Base-by-base conservation (phyloP, 2,113 vertebrate genomes). In the Epinephelus lanceolatus region DNA sequence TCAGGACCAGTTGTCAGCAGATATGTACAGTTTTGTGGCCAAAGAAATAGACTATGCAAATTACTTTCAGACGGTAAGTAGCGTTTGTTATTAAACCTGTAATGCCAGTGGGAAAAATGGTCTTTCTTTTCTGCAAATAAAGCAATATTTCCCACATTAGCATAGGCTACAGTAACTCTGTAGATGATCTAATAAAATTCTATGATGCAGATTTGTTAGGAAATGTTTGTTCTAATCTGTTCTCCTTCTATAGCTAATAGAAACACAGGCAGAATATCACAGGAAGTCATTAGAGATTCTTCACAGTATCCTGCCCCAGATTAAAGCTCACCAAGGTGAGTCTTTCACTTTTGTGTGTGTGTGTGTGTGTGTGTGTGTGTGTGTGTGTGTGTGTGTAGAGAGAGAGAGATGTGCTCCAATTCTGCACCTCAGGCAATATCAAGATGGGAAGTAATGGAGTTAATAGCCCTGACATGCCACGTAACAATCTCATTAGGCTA, bases 11-110 rank as follows among this genome's bases (percentile, higher is more conserved):
- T 95, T 99, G 85, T 99, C 98, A 13, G 98, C 98, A 71, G 98
- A 99, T 92, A 99, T 99, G 98, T 99, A 99, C 96, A 98, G 94
- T 89, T 99, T 99, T 83, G 96, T 99, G 98, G 98, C 98, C 97
- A 99, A 99, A 99, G 98, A 99, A 98, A 97, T 99, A 85, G 98
- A 99, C 97, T 99, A 99, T 98, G 98, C 98, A 98, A 99, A 97
- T 95, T 99, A 98, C 95, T 99, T 99, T 88, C 97, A 99, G 94
- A 98, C 95, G 14, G 98, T 98, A 94, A 98, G 97, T 92, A 56
- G n/a, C 9, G 83, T 37, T 6, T 45, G 51, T 59, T 0, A 9
- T 77, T 14, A 52, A 25, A 71, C 21, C 25, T 51, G 10, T 60
- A 19, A 60, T 71, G 12, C 6, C 4, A 47, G 4, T 21, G 8